Evolutionary conservation across 1,140 invertebrate species (phyloP).

Genomic region (Scaptomyza pallida): DNA sequence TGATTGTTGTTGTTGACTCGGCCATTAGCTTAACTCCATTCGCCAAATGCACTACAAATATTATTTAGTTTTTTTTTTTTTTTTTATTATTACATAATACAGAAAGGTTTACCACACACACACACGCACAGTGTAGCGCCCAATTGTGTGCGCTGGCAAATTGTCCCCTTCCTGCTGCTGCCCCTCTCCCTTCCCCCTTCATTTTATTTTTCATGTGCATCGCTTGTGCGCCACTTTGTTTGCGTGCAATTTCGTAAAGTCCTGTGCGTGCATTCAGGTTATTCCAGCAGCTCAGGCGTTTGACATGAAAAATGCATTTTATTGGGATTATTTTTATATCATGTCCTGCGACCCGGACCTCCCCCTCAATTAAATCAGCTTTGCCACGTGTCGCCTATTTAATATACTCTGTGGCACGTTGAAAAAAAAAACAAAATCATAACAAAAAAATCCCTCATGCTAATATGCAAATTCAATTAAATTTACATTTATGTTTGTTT

Average conservation of each 20-base stretch:
- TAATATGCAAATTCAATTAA: constrained; percentile 77
- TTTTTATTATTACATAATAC: constrained; percentile 68
- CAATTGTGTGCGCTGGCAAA: not conserved
- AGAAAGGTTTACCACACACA: constrained; percentile 15
- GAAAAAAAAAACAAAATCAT: constrained; percentile 39
- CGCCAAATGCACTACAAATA: constrained; percentile 32
- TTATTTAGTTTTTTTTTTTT: constrained; percentile 24
- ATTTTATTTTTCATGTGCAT: constrained; percentile 26
- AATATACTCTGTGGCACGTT: constrained; percentile 15
- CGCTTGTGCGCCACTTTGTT: constrained; percentile 62
- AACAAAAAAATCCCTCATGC: constrained; percentile 11
- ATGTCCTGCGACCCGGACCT: constrained; percentile 26
- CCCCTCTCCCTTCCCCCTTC: not conserved
- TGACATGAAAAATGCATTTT: constrained; percentile 83
- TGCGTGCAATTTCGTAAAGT: constrained; percentile 79
- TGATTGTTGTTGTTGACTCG: constrained; percentile 40
- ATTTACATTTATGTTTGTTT: constrained; percentile 74
- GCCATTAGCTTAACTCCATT: constrained; percentile 66
- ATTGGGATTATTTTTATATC: constrained; percentile 83
- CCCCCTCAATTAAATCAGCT: constrained; percentile 55
- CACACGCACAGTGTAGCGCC: not conserved
- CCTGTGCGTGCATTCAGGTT: constrained; percentile 81
- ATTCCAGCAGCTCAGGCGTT: constrained; percentile 79
- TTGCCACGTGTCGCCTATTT: constrained; percentile 14
- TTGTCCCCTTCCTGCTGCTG: not conserved